Base-by-base conservation (phyloP, 1,140 invertebrate species). In the Centruroides sculpturatus region DNA sequence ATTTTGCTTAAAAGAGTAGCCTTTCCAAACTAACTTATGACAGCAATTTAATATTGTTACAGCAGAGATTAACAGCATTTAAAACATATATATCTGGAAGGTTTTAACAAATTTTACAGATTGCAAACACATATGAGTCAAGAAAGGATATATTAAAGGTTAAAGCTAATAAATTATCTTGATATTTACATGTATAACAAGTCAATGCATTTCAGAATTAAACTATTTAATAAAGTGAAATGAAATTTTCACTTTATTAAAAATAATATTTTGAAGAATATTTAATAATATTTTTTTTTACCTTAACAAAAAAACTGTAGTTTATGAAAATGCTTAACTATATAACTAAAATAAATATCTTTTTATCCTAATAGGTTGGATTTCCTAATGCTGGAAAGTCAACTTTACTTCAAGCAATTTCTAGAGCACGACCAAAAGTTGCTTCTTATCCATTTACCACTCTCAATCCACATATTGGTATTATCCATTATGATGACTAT, bases 301-400 rank as follows among this genome's bases (percentile, higher is more conserved):
- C 23, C 23, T 51, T 51, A 51, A 51, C 12, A 51, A 34, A 2
- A n/a, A 34, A 51, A 2, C 49, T 51, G 34, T 2, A 51, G 1
- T 51, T 51, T 12, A 51, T n/a, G 49, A 51, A 55, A 23, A 41
- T 51, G 23, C 23, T 7, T 10, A 13, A 47, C 5, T n/a, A 13
- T 47, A 56, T 6, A 34, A 23, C 23, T 56, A 13, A 13, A 47
- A 56, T 56, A 12, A 56, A 5, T 36, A 34, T 51, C n/a, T 57
- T 68, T 53, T 61, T 63, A 74, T 75, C 55, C 23, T 23, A 23
- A 23, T 66, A 87, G 85, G 83, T 97, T 68, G 94, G 94, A 1
- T 86, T 94, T 75, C 94, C 96, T 46, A 97, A 99, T 80, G 93
- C 91, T 56, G 95, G 95, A 3, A 98, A 98, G 77, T 96, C 92